A percentile compares a stretch with the other conserved stretches of the same genome.
Conservation (phyloP, 2,113 vertebrate genomes). For the Pluvialis apricaria region DNA sequence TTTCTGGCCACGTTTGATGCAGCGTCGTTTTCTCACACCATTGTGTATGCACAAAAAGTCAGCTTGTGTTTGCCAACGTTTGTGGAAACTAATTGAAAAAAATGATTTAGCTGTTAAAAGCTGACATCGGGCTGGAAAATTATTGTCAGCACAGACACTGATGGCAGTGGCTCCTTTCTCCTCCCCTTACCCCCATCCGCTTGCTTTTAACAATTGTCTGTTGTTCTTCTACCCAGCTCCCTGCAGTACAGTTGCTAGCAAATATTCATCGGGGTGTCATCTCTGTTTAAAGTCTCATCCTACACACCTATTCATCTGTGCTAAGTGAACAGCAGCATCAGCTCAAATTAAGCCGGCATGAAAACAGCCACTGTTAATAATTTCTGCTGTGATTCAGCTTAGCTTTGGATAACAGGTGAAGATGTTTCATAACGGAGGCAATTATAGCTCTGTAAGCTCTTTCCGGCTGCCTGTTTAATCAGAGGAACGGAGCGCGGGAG, state of each 20-base stretch:
- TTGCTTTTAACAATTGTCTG: constrained; percentile 49
- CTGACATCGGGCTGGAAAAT: constrained; percentile 49
- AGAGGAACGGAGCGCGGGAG: not conserved
- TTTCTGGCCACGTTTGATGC: constrained; percentile 63
- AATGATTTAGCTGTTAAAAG: constrained; percentile 67
- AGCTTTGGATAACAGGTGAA: constrained; percentile 81
- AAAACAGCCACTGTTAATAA: constrained; percentile 79
- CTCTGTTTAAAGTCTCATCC: constrained; percentile 70
- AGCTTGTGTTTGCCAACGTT: constrained; percentile 64
- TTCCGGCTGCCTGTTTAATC: constrained; percentile 62
- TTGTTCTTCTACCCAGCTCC: constrained; percentile 50
- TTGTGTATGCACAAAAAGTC: constrained; percentile 36
- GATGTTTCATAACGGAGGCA: constrained; percentile 79
- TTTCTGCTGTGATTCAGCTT: constrained; percentile 76
- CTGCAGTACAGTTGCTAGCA: constrained; percentile 59
- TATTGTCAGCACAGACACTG: constrained; percentile 27
- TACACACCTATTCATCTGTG: constrained; percentile 77
- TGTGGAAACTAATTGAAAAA: constrained; percentile 71
- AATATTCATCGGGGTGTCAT: constrained; percentile 76
- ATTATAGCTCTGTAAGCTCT: constrained; percentile 69
- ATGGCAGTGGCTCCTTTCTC: not conserved
- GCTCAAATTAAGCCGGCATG: constrained; percentile 79
- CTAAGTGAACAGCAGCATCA: constrained; percentile 74
- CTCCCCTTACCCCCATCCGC: not conserved
- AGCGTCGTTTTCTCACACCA: constrained; percentile 17